Conservation (phyloP, 2,113 vertebrate genomes). For the Atrichornis clamosus region DNA sequence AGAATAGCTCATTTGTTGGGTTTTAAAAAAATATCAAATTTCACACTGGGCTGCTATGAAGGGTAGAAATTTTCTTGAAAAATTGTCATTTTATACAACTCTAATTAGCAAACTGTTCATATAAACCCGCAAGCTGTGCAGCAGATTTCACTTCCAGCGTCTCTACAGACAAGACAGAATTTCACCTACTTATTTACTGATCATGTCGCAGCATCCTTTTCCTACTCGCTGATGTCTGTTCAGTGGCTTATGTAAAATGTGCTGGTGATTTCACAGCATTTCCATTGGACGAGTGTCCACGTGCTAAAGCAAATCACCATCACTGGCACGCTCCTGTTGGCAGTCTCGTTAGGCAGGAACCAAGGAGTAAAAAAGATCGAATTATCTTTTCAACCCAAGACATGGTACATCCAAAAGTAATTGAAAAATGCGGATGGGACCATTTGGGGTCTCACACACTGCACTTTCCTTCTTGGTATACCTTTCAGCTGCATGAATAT, state of each 20-base stretch:
- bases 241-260: slow-evolving; percentile 38
- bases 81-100: slow-evolving; percentile 64
- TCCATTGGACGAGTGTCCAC: slow-evolving; percentile 18
- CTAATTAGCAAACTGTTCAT: slow-evolving; percentile 69
- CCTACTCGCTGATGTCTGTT: slow-evolving; percentile 3
- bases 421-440: not conserved
- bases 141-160: slow-evolving; percentile 66
- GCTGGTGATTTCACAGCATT: slow-evolving; percentile 1
- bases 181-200: slow-evolving; percentile 70
- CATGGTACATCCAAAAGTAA: not conserved
- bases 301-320: slow-evolving; percentile 22
- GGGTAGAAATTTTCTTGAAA: slow-evolving; percentile 63
- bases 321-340: not conserved
- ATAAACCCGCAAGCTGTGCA: slow-evolving; percentile 66
- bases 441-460: not conserved
- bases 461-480: not conserved
- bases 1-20: slow-evolving; percentile 32
- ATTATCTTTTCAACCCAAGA: not conserved
- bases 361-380: not conserved
- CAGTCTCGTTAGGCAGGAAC: not conserved
- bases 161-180: slow-evolving; percentile 53
- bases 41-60: slow-evolving; percentile 50
- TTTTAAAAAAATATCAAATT: slow-evolving; percentile 36
- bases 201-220: slow-evolving; percentile 43
- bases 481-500: slow-evolving; percentile 1